Evolutionary conservation across 1,140 invertebrate species (phyloP).

Genomic region (Ectropis grisescens): DNA sequence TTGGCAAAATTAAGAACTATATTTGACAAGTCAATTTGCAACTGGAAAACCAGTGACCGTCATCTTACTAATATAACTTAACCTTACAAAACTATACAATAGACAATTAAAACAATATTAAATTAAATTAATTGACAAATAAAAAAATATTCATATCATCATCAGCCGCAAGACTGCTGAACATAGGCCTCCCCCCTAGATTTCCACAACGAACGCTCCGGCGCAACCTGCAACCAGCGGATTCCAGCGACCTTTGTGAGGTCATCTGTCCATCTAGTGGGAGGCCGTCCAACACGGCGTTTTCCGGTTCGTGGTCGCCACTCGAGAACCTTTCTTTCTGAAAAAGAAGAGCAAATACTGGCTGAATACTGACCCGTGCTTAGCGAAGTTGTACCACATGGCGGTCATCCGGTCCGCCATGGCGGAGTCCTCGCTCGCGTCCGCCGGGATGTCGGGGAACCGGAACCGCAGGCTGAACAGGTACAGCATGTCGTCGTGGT

Average conservation of each 20-base stretch:
- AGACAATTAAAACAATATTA: background rate
- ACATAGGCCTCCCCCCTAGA: too few species aligned
- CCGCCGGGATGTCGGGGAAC: conserved; percentile 19
- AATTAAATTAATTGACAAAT: background rate
- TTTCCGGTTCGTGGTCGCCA: too few species aligned
- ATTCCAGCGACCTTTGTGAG: too few species aligned
- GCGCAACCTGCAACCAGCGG: too few species aligned
- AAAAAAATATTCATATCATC: background rate
- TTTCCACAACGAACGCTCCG: too few species aligned
- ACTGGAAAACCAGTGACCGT: too few species aligned
- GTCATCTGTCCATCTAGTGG: too few species aligned
- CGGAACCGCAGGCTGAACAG: conserved; percentile 28
- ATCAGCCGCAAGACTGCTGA: too few species aligned
- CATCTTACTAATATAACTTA: background rate
- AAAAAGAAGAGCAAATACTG: background rate
- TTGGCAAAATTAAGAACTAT: too few species aligned
- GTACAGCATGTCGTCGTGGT: conserved; percentile 45
- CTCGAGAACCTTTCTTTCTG: too few species aligned
- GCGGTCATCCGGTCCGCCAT: conserved; percentile 33
- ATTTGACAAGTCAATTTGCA: too few species aligned
- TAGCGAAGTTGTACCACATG: conserved; percentile 42
- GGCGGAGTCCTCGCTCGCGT: conserved; percentile 14
- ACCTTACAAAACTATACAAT: background rate
- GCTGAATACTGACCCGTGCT: conserved; percentile 15
- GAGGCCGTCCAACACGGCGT: too few species aligned